phyloP scores from a whole-genome alignment of 2,113 vertebrate species.

The Helogale parvula region DNA sequence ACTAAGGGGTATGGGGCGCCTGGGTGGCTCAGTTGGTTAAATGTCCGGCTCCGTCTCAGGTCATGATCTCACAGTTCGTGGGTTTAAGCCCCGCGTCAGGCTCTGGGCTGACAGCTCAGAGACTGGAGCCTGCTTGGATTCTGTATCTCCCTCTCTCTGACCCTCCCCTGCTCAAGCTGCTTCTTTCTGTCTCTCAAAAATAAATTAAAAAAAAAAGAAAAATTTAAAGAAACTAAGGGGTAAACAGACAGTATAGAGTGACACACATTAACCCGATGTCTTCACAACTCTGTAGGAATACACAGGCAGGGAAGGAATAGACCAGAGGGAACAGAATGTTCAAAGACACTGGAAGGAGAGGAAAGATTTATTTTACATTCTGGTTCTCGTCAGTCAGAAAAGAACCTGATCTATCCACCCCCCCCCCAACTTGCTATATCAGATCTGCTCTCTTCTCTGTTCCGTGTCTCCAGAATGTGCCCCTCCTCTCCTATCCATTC shows the following conservation, averaged over 20 bases:
- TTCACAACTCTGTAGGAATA: not conserved
- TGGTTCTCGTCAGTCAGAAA: not conserved
- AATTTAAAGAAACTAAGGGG: not conserved
- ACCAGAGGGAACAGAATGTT: not conserved
- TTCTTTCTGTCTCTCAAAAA: too few species aligned
- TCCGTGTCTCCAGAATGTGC: not conserved
- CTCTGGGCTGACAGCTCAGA: too few species aligned
- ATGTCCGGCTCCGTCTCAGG: too few species aligned
- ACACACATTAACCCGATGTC: not conserved
- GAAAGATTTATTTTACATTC: not conserved
- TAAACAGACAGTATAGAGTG: not conserved
- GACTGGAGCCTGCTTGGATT: too few species aligned
- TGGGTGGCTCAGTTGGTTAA: too few species aligned
- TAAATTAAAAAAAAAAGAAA: too few species aligned
- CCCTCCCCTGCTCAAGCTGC: too few species aligned
- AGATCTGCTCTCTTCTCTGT: not conserved
- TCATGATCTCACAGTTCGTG: too few species aligned
- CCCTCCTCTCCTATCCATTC: not conserved
- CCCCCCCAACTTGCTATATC: not conserved
- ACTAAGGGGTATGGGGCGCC: not conserved
- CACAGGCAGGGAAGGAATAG: not conserved
- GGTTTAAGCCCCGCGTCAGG: too few species aligned
- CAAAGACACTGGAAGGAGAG: not conserved
- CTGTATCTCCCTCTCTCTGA: too few species aligned
- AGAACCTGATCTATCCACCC: not conserved